Conservation (phyloP, 2,888 invertebrate species). For the Marasmarcha lunaedactyla region DNA sequence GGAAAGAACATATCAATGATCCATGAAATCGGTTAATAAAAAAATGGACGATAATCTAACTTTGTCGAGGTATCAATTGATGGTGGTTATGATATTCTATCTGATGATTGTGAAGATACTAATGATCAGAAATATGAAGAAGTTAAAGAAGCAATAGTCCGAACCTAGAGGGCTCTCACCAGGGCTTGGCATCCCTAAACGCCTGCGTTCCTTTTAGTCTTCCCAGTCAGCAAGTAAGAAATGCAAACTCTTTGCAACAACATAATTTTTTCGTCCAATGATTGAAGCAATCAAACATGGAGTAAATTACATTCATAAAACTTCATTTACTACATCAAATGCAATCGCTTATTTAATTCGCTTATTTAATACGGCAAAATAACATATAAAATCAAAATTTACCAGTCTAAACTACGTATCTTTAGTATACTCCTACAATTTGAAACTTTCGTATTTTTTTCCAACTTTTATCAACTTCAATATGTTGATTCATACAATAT, state of each 20-base stretch:
- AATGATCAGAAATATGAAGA: slow-evolving; percentile 36
- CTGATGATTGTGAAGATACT: slow-evolving; percentile 27
- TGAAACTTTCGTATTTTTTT: too few relatives aligned
- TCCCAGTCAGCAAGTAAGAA: slow-evolving; percentile 68
- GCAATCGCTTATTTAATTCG: slow-evolving; percentile 24
- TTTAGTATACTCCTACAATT: too few relatives aligned
- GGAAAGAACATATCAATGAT: not conserved
- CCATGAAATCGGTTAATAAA: slow-evolving; percentile 7
- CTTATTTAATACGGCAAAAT: slow-evolving; percentile 12
- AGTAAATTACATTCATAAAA: not conserved
- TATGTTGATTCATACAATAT: slow-evolving; percentile 2
- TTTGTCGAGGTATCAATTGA: slow-evolving; percentile 10
- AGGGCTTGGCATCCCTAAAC: slow-evolving; percentile 70
- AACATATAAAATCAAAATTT: slow-evolving; percentile 4
- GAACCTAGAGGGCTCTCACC: slow-evolving; percentile 71
- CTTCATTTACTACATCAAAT: slow-evolving; percentile 13
- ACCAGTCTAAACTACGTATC: not conserved
- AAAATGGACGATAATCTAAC: slow-evolving; percentile 11
- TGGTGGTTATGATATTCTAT: slow-evolving; percentile 23
- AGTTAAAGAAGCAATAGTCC: slow-evolving; percentile 61
- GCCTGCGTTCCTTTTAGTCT: slow-evolving; percentile 69
- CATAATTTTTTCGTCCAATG: slow-evolving; percentile 40
- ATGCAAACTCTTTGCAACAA: slow-evolving; percentile 66
- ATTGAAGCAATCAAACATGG: slow-evolving; percentile 22
- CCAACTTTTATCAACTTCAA: too few relatives aligned